Evolutionary conservation across 2,113 vertebrate genomes (phyloP), one percentile per base, ranked within the genome.

Genomic region (Miniopterus natalensis): DNA sequence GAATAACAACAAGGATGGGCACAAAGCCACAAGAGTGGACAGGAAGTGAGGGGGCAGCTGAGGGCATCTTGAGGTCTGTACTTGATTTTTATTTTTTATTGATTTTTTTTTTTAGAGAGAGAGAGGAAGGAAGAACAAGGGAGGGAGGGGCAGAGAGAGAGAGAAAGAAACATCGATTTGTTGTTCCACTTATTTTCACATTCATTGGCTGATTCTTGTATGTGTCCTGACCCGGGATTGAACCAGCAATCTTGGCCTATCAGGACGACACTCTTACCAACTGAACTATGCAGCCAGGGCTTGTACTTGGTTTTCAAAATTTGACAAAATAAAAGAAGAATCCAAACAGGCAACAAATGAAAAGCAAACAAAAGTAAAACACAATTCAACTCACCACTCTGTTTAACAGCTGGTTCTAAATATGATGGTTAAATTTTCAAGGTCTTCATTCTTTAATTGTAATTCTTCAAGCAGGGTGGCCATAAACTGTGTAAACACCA

Each of bases 391-490:
- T 98, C 49, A 98, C 98, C 98, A 88, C 25, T 96, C 59, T 86
- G 68, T 70, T 13, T 92, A 77, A 96, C 70, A 95, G 80, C 84
- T 95, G 21, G 75, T 97, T 98, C 61, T 98, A 97, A 99, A 98
- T 95, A 98, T 95, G 84, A 92, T 94, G 88, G 97, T 98, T 97
- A 99, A 97, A 81, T 95, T 98, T 96, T 98, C 98, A 80, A 99
- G 96, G 90, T 99, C 99, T 97, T 99, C 98, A 36, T 84, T 97
- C 87, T 92, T 98, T 74, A 99, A 98, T 95, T 98, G 97, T 51
- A 99, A 80, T 96, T 98, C 98, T 98, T 98, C 97, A 74, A 99
- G 97, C 70, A 99, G 74, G 0, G 98, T 98, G 45, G 97, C 92
- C 88, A 99, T 92, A 95, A 99, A 99, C 81, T 98, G 98, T 57